Evolutionary conservation across 2,888 invertebrate species (phyloP), one percentile per base, ranked within the genome.

Genomic region (Meiosimyza decipiens): DNA sequence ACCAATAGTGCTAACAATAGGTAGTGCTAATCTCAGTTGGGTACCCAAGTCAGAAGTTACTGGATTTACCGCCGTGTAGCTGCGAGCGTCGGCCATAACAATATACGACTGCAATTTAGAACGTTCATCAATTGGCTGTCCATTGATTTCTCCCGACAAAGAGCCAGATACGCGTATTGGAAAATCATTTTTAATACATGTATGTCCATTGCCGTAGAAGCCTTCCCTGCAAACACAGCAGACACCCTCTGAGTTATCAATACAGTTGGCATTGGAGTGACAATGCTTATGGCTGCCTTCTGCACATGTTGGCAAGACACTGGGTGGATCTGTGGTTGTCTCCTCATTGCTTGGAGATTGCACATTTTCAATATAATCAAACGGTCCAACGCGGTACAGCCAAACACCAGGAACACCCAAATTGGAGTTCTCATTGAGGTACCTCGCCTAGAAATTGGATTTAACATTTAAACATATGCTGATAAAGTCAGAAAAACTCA

Each of bases 121-220:
- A 83, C 96, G 95, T 47, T 94, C 90, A 73, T 93, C 91, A 3
- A 97, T 88, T 13, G 89, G 87, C 57, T 92, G 88, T 13, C 93
- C 93, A 84, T 98, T 98, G 40, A 99, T 87, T 70, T 90, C 89
- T 11, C 97, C 97, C 73, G 90, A 91, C n/a, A 99, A 89, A 83
- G 93, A 93, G 12, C 99, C 99, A 74, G 93, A 95, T 13, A 97
- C 93, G 80, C 98, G 90, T 64, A 97, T 89, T 0, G 98, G 96
- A 5, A 92, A 89, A 80, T 94, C 95, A 83, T 92, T 91, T 85
- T 93, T 93, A 73, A 98, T 90, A 83, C 99, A 99, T 68, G 92
- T 92, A 84, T 91, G 91, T 70, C 99, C 99, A 84, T 99, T 99
- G 75, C 99, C 99, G 83, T 95, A 97, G 87, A 89, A 96, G 7